Percentiles rank a stretch among this genome's conserved stretches.
These are phyloP conservation scores for Meriones psammophilus DNA, from an alignment of 2,797 vertebrate species.

Conservation along the genomic window DNA sequence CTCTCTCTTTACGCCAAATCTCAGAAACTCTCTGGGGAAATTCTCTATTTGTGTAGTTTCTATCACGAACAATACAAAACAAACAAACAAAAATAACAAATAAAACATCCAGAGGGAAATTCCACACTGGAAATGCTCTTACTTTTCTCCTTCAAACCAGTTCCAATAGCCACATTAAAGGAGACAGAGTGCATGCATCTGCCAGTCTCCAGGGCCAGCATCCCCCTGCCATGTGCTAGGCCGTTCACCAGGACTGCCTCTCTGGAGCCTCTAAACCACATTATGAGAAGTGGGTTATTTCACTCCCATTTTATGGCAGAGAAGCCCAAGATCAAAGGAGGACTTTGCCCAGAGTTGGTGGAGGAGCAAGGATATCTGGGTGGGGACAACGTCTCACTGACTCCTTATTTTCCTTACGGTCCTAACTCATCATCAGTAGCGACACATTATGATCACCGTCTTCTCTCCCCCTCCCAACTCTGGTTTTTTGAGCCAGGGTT, in stretches of 20 bases:
- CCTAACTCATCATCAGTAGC: neutral
- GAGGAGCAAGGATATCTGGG: neutral
- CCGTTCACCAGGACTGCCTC: neutral
- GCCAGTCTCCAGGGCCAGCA: neutral
- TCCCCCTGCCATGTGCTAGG: rapidly evolving
- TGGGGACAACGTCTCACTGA: neutral
- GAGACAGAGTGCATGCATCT: rapidly evolving
- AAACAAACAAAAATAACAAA: too few species aligned
- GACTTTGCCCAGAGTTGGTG: neutral
- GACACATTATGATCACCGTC: neutral
- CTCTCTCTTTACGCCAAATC: neutral
- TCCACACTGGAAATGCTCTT: neutral
- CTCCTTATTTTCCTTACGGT: neutral
- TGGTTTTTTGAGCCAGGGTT: too few species aligned
- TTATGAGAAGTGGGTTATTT: neutral
- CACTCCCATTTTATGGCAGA: neutral
- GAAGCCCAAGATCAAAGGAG: neutral
- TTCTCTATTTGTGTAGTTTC: neutral
- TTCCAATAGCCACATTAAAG: neutral
- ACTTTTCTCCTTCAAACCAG: constrained; percentile 1
- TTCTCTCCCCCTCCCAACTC: too few species aligned
- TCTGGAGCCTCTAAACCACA: neutral
- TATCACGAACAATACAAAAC: neutral
- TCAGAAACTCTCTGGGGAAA: neutral
- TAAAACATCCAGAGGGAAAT: neutral